Conservation (phyloP, 2,888 invertebrate genomes). For the Agrilus biguttatus region DNA sequence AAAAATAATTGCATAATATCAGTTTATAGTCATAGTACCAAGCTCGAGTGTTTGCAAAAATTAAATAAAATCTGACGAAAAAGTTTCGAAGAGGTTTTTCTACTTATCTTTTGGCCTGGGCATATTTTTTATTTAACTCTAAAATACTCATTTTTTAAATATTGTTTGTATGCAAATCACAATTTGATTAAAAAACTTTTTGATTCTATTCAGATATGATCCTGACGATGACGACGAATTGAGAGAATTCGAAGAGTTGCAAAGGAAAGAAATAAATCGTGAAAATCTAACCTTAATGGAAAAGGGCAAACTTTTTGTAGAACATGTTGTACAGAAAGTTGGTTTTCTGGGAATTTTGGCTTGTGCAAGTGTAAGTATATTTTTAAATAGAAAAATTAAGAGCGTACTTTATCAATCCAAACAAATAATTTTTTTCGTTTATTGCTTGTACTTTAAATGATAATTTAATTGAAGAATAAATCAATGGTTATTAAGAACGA, state of each 20-base stretch:
- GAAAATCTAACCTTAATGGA: constrained; percentile 51
- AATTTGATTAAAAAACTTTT: neutral
- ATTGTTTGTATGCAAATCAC: no score
- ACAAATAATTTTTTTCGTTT: no score
- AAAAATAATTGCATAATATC: no score
- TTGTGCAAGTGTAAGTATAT: constrained; percentile 74
- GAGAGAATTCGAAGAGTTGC: constrained; percentile 57
- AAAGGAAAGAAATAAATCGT: constrained; percentile 42
- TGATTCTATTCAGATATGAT: constrained; percentile 19
- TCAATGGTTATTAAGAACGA: no score
- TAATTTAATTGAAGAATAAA: no score
- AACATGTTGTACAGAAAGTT: constrained; percentile 79
- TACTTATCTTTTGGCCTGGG: no score
- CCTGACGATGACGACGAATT: constrained; percentile 55
- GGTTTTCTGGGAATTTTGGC: constrained; percentile 94
- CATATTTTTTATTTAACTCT: neutral
- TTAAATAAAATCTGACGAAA: no score
- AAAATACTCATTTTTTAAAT: no score
- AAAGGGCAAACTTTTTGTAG: constrained; percentile 71
- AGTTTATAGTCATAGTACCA: no score
- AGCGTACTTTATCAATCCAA: no score
- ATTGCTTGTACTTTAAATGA: neutral
- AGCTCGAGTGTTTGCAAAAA: no score
- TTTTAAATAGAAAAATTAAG: neutral
- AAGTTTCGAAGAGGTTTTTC: no score